A percentile compares a stretch with the other conserved stretches of the same genome.
Conservation (phyloP, 2,113 vertebrate genomes). For the Guaruba guarouba region DNA sequence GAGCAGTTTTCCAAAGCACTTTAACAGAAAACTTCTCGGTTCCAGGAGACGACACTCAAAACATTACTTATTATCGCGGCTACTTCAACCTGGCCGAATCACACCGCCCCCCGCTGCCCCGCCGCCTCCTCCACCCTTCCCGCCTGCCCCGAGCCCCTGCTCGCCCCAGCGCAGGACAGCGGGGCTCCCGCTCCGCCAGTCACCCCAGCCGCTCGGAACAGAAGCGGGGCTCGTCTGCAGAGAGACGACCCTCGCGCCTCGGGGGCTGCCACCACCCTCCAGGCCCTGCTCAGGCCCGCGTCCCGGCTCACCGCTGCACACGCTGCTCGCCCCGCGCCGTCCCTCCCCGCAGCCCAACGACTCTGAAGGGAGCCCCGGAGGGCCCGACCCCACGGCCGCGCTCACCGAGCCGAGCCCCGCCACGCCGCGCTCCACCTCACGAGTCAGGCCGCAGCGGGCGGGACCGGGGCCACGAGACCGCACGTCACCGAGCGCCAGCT, state of each 20-base stretch:
- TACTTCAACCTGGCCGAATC: fast-evolving
- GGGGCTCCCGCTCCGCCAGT: not conserved
- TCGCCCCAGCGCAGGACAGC: not conserved
- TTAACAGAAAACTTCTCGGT: not conserved
- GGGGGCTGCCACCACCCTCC: not conserved
- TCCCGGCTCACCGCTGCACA: not conserved
- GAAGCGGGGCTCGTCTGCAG: not conserved
- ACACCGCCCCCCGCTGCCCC: not conserved
- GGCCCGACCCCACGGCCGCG: fast-evolving
- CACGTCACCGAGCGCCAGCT: not conserved
- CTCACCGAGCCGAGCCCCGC: not conserved
- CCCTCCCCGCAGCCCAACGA: no score
- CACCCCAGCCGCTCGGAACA: no score
- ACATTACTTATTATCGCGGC: fast-evolving
- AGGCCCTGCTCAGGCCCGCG: not conserved
- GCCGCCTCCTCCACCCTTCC: not conserved
- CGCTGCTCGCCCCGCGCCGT: no score
- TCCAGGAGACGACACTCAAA: not conserved
- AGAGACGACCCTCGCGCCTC: not conserved
- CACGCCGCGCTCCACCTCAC: not conserved
- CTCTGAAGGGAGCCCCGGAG: no score
- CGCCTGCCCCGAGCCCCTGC: fast-evolving
- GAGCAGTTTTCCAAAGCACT: fast-evolving
- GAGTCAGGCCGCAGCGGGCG: not conserved
- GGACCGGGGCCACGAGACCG: not conserved